A percentile compares a stretch with the other conserved stretches of the same genome.
Evolutionary conservation across 2,113 vertebrate genomes (phyloP).

Genomic region (Tenebrosternarchus preto): DNA sequence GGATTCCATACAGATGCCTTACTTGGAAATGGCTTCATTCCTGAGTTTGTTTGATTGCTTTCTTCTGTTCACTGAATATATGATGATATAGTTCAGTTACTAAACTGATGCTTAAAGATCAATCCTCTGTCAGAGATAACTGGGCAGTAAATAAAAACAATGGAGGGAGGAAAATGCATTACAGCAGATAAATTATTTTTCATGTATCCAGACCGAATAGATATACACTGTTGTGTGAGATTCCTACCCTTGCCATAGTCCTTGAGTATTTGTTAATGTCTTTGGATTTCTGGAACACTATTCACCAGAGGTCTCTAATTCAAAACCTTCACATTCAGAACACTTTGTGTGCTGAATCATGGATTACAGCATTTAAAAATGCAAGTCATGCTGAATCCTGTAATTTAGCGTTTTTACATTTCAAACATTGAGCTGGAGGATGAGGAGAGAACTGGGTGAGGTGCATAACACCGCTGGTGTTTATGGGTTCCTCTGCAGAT

Average conservation of each 20-base stretch:
- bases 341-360: too few relatives aligned
- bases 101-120: not conserved
- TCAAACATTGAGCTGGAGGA: not conserved
- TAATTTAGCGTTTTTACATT: slow-evolving; percentile 8
- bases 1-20: not conserved
- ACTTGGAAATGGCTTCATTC: too few relatives aligned
- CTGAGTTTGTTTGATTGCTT: too few relatives aligned
- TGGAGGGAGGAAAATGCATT: too few relatives aligned
- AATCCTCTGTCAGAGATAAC: not conserved
- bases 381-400: not conserved
- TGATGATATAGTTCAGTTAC: too few relatives aligned
- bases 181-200: too few relatives aligned
- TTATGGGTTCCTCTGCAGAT: slow-evolving; percentile 27
- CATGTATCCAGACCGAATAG: too few relatives aligned
- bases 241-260: too few relatives aligned
- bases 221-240: too few relatives aligned
- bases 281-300: not conserved
- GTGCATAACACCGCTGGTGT: not conserved
- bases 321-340: not conserved
- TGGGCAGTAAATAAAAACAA: not conserved
- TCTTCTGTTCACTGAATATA: too few relatives aligned
- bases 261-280: too few relatives aligned
- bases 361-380: not conserved
- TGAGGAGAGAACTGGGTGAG: slow-evolving; percentile 10
- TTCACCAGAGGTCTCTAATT: not conserved